Evolutionary conservation across 2,888 invertebrate genomes (phyloP), one percentile per base, ranked within the genome.

Genomic region (Spisula solida): DNA sequence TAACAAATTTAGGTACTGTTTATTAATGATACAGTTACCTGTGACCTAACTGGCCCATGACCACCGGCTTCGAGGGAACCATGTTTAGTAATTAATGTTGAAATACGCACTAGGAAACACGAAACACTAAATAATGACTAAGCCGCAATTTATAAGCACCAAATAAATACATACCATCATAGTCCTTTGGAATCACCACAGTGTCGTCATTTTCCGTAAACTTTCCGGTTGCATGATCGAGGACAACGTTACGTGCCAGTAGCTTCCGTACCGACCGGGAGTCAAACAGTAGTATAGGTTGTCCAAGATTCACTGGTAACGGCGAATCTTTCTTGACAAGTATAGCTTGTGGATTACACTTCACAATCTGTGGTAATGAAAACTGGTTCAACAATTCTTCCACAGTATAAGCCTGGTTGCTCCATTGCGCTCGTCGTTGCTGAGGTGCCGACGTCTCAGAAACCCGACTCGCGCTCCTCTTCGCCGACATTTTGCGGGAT

Each of bases 171-270:
- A 88, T 88, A 95, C 95, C 95, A 78, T 94, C 94, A 88, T 95
- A 95, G 85, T 95, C 95, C 12, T 90, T 92, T 0, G 95, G 95
- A 51, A 95, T 95, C 29, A 94, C 94, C n/a, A 95, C 93, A 1
- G 94, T 94, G 75, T 95, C 94, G 20, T 94, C 93, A 60, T 93
- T 95, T 84, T 95, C 95, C 8, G 89, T 90, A 81, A 94, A 93
- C 41, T 90, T 88, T 8, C 93, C 90, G 6, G 86, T 90, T 25
- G 81, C 10, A 0, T 93, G 79, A 55, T 94, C 94, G 48, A 88
- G 83, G 12, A 92, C 88, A 0, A 95, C 94, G 79, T 95, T 94
- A 25, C 94, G 86, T 0, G 95, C 95, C 87, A 95, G 86, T 16
- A 95, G 89, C 80, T 95, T 94, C 51, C 93, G 87, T 14, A 94